A percentile compares a stretch with the other conserved stretches of the same genome.
Evolutionary conservation across 2,888 invertebrate genomes (phyloP).

Genomic region (Aphidius colemani): DNA sequence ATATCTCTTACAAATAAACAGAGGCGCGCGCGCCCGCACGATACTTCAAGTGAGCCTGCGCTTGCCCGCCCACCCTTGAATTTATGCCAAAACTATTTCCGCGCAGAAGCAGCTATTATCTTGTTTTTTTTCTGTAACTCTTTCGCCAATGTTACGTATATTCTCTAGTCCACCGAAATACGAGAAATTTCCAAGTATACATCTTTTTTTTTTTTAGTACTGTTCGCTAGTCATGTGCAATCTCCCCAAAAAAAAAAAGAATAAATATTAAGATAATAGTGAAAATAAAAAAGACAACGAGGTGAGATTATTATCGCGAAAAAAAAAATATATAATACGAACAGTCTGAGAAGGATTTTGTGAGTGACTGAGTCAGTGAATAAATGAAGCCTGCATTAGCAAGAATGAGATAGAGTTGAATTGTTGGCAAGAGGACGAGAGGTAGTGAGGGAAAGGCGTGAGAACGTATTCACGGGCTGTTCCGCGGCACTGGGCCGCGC

Average conservation of each 20-base stretch:
- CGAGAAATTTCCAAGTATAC: too few species aligned
- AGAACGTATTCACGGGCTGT: slow-evolving; percentile 46
- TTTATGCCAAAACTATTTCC: too few species aligned
- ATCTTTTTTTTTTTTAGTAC: too few species aligned
- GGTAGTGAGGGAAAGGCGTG: slow-evolving; percentile 42
- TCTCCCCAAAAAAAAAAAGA: background rate
- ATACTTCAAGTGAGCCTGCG: background rate
- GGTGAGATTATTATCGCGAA: slow-evolving; percentile 30
- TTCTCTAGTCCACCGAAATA: too few species aligned
- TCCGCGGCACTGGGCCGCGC: slow-evolving; percentile 38
- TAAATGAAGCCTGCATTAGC: slow-evolving; percentile 14
- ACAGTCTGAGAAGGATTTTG: slow-evolving; percentile 13
- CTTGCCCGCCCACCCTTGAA: too few species aligned
- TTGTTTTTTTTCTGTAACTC: too few species aligned
- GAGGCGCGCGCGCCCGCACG: slow-evolving; percentile 15
- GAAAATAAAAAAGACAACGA: slow-evolving; percentile 21
- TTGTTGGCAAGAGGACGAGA: slow-evolving; percentile 27
- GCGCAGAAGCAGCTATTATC: too few species aligned
- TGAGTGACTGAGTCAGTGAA: slow-evolving; percentile 19
- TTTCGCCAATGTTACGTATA: too few species aligned
- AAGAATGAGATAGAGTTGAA: slow-evolving; percentile 24
- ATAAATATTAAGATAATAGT: slow-evolving; percentile 3
- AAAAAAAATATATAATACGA: slow-evolving; percentile 23
- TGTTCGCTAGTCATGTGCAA: too few species aligned
- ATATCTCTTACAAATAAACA: slow-evolving; percentile 11